phyloP scores from a whole-genome alignment of 2,113 vertebrate genomes.

The Thomomys bottae region DNA sequence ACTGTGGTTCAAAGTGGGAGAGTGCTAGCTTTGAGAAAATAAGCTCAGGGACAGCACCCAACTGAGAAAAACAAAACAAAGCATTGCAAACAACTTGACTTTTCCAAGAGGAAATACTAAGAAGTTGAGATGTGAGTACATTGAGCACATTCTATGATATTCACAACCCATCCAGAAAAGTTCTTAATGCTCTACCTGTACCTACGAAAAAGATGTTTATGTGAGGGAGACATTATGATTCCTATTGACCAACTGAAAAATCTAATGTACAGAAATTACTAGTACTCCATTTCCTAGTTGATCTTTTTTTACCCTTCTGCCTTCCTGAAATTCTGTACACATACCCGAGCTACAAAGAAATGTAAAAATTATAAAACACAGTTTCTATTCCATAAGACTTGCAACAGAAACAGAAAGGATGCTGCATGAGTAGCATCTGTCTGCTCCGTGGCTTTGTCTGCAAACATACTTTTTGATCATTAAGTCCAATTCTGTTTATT shows the following conservation, averaged over 20 bases:
- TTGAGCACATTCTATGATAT: background rate
- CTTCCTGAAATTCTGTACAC: background rate
- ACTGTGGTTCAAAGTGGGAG: no score
- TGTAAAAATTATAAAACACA: background rate
- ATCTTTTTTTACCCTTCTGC: background rate
- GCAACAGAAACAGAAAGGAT: background rate
- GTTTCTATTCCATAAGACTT: background rate
- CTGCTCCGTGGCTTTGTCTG: background rate
- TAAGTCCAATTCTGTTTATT: background rate
- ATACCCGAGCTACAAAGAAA: background rate
- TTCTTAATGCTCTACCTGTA: background rate
- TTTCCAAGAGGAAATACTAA: background rate
- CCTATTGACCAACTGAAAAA: background rate
- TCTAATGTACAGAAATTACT: background rate
- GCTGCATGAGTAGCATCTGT: fast-evolving
- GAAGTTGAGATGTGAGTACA: background rate
- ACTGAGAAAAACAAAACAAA: no score
- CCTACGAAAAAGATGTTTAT: background rate
- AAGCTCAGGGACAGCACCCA: no score
- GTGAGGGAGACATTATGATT: background rate
- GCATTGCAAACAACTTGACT: background rate
- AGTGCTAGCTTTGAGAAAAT: no score
- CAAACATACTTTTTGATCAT: background rate
- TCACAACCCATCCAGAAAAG: background rate
- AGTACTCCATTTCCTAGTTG: background rate